A percentile compares a stretch with the other conserved stretches of the same genome.
Evolutionary conservation across 1,140 invertebrate species (phyloP).

Genomic region (Piezodorus guildinii): DNA sequence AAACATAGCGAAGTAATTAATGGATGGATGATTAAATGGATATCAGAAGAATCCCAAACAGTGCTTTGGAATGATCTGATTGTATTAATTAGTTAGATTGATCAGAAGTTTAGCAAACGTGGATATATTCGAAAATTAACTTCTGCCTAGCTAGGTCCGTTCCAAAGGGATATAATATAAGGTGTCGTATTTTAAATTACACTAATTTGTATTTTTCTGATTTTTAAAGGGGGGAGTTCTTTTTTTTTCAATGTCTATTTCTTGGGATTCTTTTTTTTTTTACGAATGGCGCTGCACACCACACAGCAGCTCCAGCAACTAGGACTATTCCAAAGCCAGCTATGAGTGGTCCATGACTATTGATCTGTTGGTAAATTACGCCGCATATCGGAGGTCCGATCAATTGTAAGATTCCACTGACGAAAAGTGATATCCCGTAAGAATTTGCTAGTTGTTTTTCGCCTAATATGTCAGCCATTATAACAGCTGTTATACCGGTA

Average conservation of each 20-base stretch:
- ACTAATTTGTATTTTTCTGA: too few relatives aligned
- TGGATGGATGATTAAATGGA: too few relatives aligned
- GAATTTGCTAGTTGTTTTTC: slow-evolving; percentile 69
- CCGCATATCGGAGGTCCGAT: slow-evolving; percentile 69
- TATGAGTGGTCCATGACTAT: slow-evolving; percentile 56
- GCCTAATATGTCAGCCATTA: slow-evolving; percentile 74
- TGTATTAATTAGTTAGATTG: too few relatives aligned
- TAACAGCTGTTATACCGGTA: slow-evolving; percentile 69
- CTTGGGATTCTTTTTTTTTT: slow-evolving; percentile 35
- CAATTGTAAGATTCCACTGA: slow-evolving; percentile 68
- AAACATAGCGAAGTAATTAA: too few relatives aligned
- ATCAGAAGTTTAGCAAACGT: too few relatives aligned
- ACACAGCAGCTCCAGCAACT: slow-evolving; percentile 57
- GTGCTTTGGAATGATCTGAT: too few relatives aligned
- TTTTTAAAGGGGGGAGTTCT: too few relatives aligned
- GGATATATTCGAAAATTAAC: too few relatives aligned
- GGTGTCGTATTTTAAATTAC: too few relatives aligned
- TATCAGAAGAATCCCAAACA: too few relatives aligned
- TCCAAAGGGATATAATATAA: too few relatives aligned
- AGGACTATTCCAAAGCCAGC: slow-evolving; percentile 56
- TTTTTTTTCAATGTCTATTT: neutral
- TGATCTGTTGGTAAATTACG: slow-evolving; percentile 46
- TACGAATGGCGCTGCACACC: slow-evolving; percentile 61
- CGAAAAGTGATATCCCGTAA: slow-evolving; percentile 71
- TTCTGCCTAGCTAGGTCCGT: too few relatives aligned